Base-by-base conservation (phyloP, 2,888 invertebrate genomes). In the Lampropteryx suffumata region DNA sequence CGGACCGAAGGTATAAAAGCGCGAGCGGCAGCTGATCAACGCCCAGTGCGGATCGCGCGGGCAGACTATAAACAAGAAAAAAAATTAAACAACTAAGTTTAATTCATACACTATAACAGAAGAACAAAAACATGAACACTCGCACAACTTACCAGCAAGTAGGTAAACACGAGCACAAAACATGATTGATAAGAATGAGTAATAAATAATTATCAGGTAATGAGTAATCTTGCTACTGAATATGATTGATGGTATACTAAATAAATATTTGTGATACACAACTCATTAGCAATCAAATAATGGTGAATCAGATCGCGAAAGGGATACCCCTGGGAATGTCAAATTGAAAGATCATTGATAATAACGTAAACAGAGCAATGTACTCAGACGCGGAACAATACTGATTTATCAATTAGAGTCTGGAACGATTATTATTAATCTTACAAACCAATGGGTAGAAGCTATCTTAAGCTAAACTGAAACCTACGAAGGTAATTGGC, bases 21-120 rank as follows among this genome's bases (percentile, higher is more conserved):
- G 54, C 42, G 30, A 14, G 60, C 44, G 50, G 39, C 55, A 26
- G 10, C 41, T 27, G 10, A 36, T 64, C 73, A 39, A 11, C 61
- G 88, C 82, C 82, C 88, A 89, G 86, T 89, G 85, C 84, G 89
- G 88, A 88, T 86, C 68, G 89, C 68, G 79, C 86, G 84, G 87
- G 86, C 84, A 84, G 66, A 84, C 83, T 67, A 63, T 57, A 65
- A 79, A 79, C 76, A 79, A 48, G 40, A 58, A 59, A 40, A 36
- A 44, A 42, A 41, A 47, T 17, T 14, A 8, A 50, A 34, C 40
- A 39, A 27, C 17, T 3, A 3, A 17, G 4, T 24, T 7, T 6
- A 5, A 47, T 35, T 7, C 21, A 35, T 4, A 34, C 34, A 34
- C 9, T 30, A 10, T 28, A 30, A 43, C 35, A 37, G 13, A 35